These are phyloP conservation scores for Corticium candelabrum DNA, from an alignment of 37 sponge, comb jelly and placozoan genomes.

Conservation along the genomic window DNA sequence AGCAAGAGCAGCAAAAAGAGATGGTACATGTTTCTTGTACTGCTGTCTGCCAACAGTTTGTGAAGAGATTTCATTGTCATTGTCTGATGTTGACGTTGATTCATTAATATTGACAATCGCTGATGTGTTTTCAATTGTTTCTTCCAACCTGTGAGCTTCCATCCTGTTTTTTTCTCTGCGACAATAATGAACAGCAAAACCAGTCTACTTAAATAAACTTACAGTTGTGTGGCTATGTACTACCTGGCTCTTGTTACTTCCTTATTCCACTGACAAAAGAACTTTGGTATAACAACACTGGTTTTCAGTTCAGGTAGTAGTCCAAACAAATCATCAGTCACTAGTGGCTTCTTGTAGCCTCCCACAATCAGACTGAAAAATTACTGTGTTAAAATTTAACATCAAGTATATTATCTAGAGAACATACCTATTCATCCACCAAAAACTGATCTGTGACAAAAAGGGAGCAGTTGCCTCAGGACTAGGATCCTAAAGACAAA, in stretches of 20 bases:
- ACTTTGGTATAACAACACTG: conserved; percentile 30
- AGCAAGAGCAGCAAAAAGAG: conserved; percentile 43
- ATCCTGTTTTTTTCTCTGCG: no score
- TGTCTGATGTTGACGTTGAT: no score
- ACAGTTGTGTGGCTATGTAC: no score
- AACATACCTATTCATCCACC: conserved; percentile 16
- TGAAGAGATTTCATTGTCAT: no score
- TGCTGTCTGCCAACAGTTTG: no score
- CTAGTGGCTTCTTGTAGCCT: conserved; percentile 54
- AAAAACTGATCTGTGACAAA: conserved; percentile 37
- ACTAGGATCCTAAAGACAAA: conserved; percentile 15
- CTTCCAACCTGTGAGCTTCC: no score
- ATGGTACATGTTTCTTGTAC: conserved; percentile 15
- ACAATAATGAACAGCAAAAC: no score
- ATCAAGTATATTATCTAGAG: neutral
- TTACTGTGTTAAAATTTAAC: neutral
- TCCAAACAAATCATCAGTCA: conserved; percentile 48
- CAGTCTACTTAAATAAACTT: no score
- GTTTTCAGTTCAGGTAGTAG: conserved; percentile 55
- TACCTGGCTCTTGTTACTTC: no score
- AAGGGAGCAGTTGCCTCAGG: conserved; percentile 35
- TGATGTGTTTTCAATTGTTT: no score
- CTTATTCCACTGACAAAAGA: conserved; percentile 50
- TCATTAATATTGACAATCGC: no score
- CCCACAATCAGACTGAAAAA: conserved; percentile 37